phyloP scores from a whole-genome alignment of 2,888 invertebrate species.

The Biston stratarius region DNA sequence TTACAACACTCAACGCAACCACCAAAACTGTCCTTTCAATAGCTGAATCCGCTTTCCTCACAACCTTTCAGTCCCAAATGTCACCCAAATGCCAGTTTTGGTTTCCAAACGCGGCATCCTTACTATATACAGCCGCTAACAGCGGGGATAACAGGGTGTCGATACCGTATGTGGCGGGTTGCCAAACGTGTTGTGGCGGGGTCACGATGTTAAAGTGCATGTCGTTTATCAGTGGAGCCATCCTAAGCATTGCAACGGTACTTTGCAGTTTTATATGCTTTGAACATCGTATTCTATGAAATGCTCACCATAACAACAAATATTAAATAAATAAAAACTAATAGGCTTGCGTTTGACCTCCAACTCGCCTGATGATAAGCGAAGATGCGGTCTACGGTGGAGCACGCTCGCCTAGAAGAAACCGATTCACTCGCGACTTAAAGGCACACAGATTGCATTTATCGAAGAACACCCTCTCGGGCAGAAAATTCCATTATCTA shows the following conservation, averaged over 20 bases:
- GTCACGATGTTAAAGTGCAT: constrained; percentile 11
- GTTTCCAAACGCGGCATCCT: constrained; percentile 4
- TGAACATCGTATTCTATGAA: neutral
- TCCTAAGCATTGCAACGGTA: neutral
- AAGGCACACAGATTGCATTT: too few relatives aligned
- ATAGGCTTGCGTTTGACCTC: neutral
- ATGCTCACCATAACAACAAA: neutral
- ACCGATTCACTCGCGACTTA: too few relatives aligned
- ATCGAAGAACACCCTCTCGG: too few relatives aligned
- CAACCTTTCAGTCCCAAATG: constrained; percentile 13
- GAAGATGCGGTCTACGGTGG: too few relatives aligned
- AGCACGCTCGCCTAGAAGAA: too few relatives aligned
- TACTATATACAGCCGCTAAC: constrained; percentile 19
- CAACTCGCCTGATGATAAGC: too few relatives aligned
- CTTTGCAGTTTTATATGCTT: neutral
- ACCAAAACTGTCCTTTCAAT: neutral
- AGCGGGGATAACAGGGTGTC: constrained; percentile 26
- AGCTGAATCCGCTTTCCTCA: neutral
- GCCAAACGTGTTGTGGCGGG: constrained; percentile 24
- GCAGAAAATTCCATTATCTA: too few relatives aligned
- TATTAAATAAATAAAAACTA: neutral
- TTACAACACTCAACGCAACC: neutral
- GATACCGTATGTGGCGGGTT: constrained; percentile 24
- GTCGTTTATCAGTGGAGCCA: constrained; percentile 5
- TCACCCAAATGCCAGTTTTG: constrained; percentile 5